Base-by-base conservation (phyloP, 2,888 invertebrate species). In the Noctua fimbriata region DNA sequence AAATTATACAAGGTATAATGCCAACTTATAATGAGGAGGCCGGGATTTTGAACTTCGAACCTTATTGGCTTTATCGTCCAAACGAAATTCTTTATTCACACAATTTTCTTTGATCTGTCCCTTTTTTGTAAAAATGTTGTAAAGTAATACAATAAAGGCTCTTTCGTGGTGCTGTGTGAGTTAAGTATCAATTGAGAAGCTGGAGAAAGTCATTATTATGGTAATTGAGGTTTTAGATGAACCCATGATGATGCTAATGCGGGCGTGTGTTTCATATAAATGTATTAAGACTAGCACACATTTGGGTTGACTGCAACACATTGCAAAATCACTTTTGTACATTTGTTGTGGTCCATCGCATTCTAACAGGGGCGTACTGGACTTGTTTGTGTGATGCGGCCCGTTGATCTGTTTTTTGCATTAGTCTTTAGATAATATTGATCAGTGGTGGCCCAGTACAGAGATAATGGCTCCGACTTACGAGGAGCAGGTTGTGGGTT, bases 1-100 rank as follows among this genome's bases (percentile, higher is more conserved):
- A 66, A 72, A 60, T 32, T 44, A 32, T 18, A 36, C 44, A 58
- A 72, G 58, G 41, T 75, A 47, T 49, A 81, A 28, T 24, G 36
- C 24, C 73, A 71, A 76, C 47, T 71, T 73, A 66, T 78, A 78
- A 84, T 86, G 76, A 78, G 63, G 52, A 58, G 65, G 71, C 28
- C 49, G 58, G 69, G 70, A 73, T 67, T 76, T 47, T 66, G 67
- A 83, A 77, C 69, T 36, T 69, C 41, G 24, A 69, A 65, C 60
- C 63, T 73, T 65, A 84, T 84, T 66, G 75, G 58, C 55, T 70
- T 75, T 78, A 72, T 82, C 60, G 65, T 75, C 73, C 41, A 10
- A 78, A 73, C 58, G 55, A 58, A 63, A 71, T 86, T 83, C 73
- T 73, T 49, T 85, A 73, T 82, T 78, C 86, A 82, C 32, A 65